phyloP scores from a whole-genome alignment of 1,140 invertebrate species.

The Pristionchus pacificus region DNA sequence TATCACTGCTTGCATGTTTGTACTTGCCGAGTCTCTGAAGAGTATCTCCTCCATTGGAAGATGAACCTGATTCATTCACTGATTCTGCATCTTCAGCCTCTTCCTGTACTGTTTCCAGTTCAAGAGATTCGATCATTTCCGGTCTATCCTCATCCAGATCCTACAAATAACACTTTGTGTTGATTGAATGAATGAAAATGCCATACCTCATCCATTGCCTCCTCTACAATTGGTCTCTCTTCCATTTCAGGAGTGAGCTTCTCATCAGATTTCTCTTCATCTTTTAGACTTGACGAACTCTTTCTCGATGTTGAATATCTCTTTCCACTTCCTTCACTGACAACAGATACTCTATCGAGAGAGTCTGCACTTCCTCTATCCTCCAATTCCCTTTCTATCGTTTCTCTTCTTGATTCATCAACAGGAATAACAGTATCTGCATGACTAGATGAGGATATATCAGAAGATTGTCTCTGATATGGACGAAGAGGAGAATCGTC shows the following conservation, averaged over 20 bases:
- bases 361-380: conserved; percentile 18
- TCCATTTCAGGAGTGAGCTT: not conserved
- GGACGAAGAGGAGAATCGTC: conserved; percentile 21
- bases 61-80: conserved; percentile 27
- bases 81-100: conserved; percentile 42
- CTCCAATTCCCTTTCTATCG: not conserved
- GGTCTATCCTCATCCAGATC: conserved; percentile 3
- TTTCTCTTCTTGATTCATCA: conserved; percentile 17
- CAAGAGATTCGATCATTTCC: conserved; percentile 10
- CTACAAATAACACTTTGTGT: too few species aligned
- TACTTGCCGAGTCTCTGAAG: conserved; percentile 26
- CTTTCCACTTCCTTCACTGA: conserved; percentile 21
- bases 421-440: conserved; percentile 29
- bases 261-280: conserved; percentile 5
- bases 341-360: conserved; percentile 14
- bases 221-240: not conserved
- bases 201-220: not conserved
- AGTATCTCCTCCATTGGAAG: conserved; percentile 18
- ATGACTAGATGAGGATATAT: conserved; percentile 19
- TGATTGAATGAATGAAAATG: too few species aligned
- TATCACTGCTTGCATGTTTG: conserved; percentile 38
- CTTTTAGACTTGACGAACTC: conserved; percentile 17
- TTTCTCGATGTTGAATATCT: not conserved
- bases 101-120: conserved; percentile 40
- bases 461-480: conserved; percentile 15